Base-by-base conservation (phyloP, 1,140 invertebrate species). In the Pseudomyrmex pallidus region DNA sequence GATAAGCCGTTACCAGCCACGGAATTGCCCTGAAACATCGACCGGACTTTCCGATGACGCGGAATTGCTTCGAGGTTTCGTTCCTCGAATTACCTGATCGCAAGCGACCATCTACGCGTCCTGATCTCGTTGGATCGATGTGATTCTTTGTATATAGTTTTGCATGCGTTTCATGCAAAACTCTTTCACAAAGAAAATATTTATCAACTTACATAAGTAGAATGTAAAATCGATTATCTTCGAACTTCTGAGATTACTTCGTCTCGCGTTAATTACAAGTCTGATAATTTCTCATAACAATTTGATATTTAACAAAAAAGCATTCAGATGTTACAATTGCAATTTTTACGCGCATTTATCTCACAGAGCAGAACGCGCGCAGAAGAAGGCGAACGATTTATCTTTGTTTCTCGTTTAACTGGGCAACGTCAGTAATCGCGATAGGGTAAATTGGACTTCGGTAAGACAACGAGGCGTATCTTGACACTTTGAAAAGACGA, bases 1-100 rank as follows among this genome's bases (percentile, higher is more conserved):
- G 89, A 91, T 91, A 91, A 89, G 89, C 90, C 85, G 87, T 88
- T 88, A 84, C 76, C 85, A 88, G 85, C 87, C 87, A 88, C 88
- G 85, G 80, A 90, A 91, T 89, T 90, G 85, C 90, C 90, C 84
- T 73, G 83, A 82, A 89, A 91, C 87, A 88, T 89, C 87, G 87
- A 84, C 84, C 87, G 87, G 80, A 86, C 84, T 88, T 86, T 80
- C 88, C 73, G 85, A 84, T 84, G 88, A 84, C 88, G 85, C 84
- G 76, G 54, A 85, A 89, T 88, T 74, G 74, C 87, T 72, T 74
- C 61, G 86, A 80, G 84, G 84, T 84, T 87, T 89, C 87, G 87
- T 89, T 88, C 87, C 76, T 83, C 84, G 87, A 89, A 88, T 88
- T 83, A 80, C 85, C 84, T 83, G 84, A 89, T 85, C 72, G 84